Base-by-base conservation (phyloP, 1,140 invertebrate species). In the Plodia interpunctella region DNA sequence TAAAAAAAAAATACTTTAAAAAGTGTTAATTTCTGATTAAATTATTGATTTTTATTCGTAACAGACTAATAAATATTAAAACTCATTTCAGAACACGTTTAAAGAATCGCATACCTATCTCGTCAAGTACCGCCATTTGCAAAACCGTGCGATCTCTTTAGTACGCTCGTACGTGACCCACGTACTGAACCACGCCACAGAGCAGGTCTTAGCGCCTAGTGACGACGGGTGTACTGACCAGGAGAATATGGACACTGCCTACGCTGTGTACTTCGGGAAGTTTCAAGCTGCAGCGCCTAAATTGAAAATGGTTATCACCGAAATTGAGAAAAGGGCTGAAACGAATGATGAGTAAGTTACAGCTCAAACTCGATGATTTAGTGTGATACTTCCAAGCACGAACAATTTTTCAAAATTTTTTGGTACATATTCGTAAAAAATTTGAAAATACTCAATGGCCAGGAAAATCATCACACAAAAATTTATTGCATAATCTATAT, bases 211-310 rank as follows among this genome's bases (percentile, higher is more conserved):
- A 49, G 83, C 74, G 65, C 92, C 89, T 28, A 82, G 38, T 88
- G 90, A 92, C n/a, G 89, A 90, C 13, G 81, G 90, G 15, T 69
- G 76, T 5, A 67, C 74, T 0, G 87, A 89, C 25, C 76, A 70
- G 30, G 90, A 91, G 32, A 88, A 78, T 32, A 85, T 92, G 0
- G 95, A 97, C 76, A 94, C 96, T 25, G 94, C 96, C 0, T 95
- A 97, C 81, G 96, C 97, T 0, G 83, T 98, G 0, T 97, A 97
- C 77, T 99, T 98, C 84, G 97, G 97, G 0, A 97, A 98, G 88
- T 98, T 98, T 88, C 95, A 97, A 86, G 94, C 96, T 0, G 94
- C 95, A 58, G 94, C 97, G 0, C 93, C 95, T 0, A 95, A 97
- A 80, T 91, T 97, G 0, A 96, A 94, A 71, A 91, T 93, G 49